Evolutionary conservation across 2,888 invertebrate genomes (phyloP).

Genomic region (Acrobasis repandana): DNA sequence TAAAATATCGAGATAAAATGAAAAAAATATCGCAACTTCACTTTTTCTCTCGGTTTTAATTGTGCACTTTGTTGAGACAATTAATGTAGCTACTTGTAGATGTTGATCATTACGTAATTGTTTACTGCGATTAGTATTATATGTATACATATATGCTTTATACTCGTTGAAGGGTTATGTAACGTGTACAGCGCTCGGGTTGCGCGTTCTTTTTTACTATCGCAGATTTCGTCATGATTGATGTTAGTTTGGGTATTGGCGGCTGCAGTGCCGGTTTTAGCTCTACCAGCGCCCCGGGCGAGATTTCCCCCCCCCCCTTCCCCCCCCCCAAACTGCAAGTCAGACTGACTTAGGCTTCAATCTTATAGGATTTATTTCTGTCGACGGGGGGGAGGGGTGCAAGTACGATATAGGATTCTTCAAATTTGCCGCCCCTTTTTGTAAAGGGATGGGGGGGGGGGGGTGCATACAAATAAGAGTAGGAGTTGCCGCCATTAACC

Average conservation of each 20-base stretch:
- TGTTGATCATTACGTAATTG: slow-evolving; percentile 11
- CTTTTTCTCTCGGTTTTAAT: neutral
- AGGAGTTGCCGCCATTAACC: no score
- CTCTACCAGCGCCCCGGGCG: no score
- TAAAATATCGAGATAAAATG: neutral
- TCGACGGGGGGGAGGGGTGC: no score
- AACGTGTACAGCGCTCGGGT: neutral
- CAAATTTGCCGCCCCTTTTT: no score
- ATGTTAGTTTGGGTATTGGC: slow-evolving; percentile 33
- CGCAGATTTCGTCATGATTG: slow-evolving; percentile 35
- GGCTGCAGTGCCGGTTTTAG: no score
- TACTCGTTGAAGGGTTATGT: slow-evolving; percentile 11
- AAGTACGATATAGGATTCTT: no score
- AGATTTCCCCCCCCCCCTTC: no score
- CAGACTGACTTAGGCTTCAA: no score
- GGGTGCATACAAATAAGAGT: no score
- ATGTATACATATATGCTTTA: neutral
- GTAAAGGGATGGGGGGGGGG: no score
- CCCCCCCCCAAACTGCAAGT: no score
- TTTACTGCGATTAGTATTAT: neutral
- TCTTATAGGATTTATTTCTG: no score
- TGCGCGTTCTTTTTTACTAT: slow-evolving; percentile 31
- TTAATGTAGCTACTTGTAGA: neutral
- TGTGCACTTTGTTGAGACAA: neutral
- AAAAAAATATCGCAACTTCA: neutral